Conservation (phyloP, 2,797 vertebrate species). For the Hydrophis major region DNA sequence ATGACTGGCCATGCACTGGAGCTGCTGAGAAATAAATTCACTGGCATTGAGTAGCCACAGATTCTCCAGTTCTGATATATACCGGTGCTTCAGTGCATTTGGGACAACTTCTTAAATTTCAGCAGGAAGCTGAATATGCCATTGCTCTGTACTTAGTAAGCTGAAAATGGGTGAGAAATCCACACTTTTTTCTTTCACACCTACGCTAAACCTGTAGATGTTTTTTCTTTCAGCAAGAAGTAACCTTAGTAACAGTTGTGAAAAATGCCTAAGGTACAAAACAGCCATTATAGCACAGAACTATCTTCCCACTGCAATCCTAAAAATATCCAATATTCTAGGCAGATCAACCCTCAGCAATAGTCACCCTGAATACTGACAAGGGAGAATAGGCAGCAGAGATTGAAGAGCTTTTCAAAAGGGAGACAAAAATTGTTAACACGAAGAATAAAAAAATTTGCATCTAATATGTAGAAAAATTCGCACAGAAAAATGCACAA, state of each 20-base stretch:
- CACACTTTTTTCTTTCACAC: background rate
- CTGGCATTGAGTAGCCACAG: background rate
- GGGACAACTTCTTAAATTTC: background rate
- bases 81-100: background rate
- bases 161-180: background rate
- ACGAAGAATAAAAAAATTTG: background rate
- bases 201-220: background rate
- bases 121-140: background rate
- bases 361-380: background rate
- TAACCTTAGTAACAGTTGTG: background rate
- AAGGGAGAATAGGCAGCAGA: background rate
- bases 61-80: background rate
- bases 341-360: background rate
- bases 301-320: background rate
- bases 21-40: background rate
- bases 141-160: background rate
- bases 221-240: rapidly evolving
- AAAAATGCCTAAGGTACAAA: background rate
- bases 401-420: background rate
- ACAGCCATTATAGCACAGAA: background rate
- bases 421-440: background rate
- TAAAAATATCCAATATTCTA: background rate
- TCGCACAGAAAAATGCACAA: background rate
- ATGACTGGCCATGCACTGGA: background rate
- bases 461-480: background rate